Conservation (phyloP, 2,888 invertebrate genomes). For the Lordiphosa fenestrarum region DNA sequence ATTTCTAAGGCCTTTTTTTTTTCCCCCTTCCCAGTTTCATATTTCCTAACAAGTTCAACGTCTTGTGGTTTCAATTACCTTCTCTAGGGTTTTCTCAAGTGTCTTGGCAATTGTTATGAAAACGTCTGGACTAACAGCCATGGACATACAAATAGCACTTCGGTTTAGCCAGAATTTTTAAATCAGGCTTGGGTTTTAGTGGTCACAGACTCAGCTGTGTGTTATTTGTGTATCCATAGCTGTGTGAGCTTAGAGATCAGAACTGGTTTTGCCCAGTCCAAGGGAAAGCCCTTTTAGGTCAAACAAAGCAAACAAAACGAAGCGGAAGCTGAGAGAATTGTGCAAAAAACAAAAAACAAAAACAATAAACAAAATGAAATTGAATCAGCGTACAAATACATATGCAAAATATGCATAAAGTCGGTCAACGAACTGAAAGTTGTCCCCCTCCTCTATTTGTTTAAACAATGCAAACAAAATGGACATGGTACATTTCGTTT, state of each 20-base stretch:
- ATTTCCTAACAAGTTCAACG: constrained; percentile 19
- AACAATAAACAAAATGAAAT: constrained; percentile 2
- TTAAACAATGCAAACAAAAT: background rate
- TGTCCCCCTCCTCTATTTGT: constrained; percentile 5
- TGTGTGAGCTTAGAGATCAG: background rate
- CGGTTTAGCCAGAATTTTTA: too few species aligned
- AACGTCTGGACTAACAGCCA: too few species aligned
- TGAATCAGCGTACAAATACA: constrained; percentile 1
- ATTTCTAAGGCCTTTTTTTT: constrained; percentile 8
- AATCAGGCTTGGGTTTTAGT: too few species aligned
- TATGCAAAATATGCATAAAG: constrained; percentile 33
- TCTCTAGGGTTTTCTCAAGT: constrained; percentile 11
- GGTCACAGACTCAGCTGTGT: too few species aligned
- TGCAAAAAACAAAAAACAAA: constrained; percentile 6
- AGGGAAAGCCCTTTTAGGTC: constrained; percentile 14
- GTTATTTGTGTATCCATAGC: too few species aligned
- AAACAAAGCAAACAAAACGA: constrained; percentile 45
- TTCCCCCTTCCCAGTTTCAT: constrained; percentile 4
- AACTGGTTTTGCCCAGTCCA: constrained; percentile 16
- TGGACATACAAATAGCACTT: too few species aligned
- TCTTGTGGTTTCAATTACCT: constrained; percentile 23
- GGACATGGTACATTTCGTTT: constrained; percentile 45
- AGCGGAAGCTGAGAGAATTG: constrained; percentile 34
- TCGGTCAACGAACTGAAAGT: constrained; percentile 65
- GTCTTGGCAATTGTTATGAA: too few species aligned